Percentiles rank a stretch among this genome's conserved stretches.
These are phyloP conservation scores for Cremastobaeus sp. DNA, from an alignment of 2,888 invertebrate species.

Conservation along the genomic window DNA sequence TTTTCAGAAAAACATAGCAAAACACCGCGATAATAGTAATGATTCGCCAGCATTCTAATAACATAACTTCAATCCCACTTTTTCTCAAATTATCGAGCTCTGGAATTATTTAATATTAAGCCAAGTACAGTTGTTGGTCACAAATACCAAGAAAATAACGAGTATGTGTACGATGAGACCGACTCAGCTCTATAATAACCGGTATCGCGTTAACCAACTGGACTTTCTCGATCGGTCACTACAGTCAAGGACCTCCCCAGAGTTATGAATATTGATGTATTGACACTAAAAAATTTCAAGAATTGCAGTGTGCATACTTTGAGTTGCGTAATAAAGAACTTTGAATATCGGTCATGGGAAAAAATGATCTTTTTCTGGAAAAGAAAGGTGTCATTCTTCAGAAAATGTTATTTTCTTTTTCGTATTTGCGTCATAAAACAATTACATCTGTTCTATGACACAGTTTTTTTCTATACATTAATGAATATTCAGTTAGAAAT, in stretches of 20 bases:
- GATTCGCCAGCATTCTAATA: too few species aligned
- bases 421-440: too few species aligned
- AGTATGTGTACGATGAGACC: constrained; percentile 55
- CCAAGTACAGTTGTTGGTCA: constrained; percentile 14
- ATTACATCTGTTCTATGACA: too few species aligned
- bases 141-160: constrained; percentile 46
- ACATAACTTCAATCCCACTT: too few species aligned
- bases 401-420: too few species aligned
- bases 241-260: constrained; percentile 71
- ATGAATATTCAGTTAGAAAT: too few species aligned
- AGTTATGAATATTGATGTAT: constrained; percentile 67
- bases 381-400: too few species aligned
- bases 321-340: constrained; percentile 15
- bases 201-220: constrained; percentile 63
- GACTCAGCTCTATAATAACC: constrained; percentile 56
- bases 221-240: constrained; percentile 70
- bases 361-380: background rate
- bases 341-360: constrained; percentile 13
- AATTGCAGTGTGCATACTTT: constrained; percentile 1
- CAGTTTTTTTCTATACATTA: too few species aligned
- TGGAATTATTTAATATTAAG: constrained; percentile 8
- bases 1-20: too few species aligned
- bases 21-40: too few species aligned
- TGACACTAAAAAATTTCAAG: constrained; percentile 17
- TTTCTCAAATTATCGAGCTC: too few species aligned